Conservation (phyloP, 2,888 invertebrate species). For the Luperina testacea region DNA sequence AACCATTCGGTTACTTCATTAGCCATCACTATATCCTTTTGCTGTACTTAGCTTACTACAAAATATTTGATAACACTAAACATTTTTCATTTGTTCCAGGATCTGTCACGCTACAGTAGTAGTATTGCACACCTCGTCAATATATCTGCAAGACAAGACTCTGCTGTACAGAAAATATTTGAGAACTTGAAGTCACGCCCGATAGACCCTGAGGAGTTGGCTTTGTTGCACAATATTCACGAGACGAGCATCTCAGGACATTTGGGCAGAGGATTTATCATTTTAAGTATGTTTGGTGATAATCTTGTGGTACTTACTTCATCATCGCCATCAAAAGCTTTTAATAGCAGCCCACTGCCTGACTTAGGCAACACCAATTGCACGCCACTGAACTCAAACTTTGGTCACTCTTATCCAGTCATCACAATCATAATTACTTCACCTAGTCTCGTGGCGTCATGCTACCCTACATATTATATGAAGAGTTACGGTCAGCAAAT, state of each 20-base stretch:
- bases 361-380: neutral
- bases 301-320: neutral
- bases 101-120: slow-evolving; percentile 74
- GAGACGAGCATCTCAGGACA: slow-evolving; percentile 75
- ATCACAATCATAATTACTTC: neutral
- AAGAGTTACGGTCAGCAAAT: neutral
- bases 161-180: slow-evolving; percentile 41
- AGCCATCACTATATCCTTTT: neutral
- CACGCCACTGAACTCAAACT: neutral
- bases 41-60: neutral
- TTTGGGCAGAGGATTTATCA: slow-evolving; percentile 79
- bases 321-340: neutral
- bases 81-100: slow-evolving; percentile 17
- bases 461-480: neutral
- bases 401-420: neutral
- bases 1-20: too few relatives aligned
- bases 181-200: slow-evolving; percentile 75
- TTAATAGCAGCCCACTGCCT: neutral
- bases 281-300: slow-evolving; percentile 72
- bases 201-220: slow-evolving; percentile 81
- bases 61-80: neutral
- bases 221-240: slow-evolving; percentile 80
- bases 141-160: slow-evolving; percentile 42
- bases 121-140: slow-evolving; percentile 77
- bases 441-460: neutral